Base-by-base conservation (phyloP, 2,888 invertebrate species). In the Dascillus cervinus region DNA sequence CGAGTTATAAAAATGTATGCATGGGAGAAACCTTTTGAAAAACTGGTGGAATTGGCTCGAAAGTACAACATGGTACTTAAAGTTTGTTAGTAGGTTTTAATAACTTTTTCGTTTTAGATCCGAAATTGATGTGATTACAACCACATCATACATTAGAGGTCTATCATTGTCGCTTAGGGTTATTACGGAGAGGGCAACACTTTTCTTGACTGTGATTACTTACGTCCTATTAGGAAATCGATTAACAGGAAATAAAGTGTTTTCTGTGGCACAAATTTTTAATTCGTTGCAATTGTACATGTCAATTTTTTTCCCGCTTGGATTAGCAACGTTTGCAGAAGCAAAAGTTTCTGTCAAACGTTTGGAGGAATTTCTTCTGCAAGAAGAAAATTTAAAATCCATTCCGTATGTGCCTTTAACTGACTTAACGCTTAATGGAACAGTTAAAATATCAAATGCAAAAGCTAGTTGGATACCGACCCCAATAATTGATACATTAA, bases 131-230 rank as follows among this genome's bases (percentile, higher is more conserved):
- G 71, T 75, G 28, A 70, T 84, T 31, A 68, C 73, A 42, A 65
- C 70, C 32, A 77, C 79, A 3, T 78, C 82, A 0, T 77, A 78
- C 64, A 72, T 80, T 36, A 70, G 74, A 52, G 80, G 77, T 1
- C 73, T 80, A 45, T 77, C 77, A 3, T 65, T 74, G 15, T 77
- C 79, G 0, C 55, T 75, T 41, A 62, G 75, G 56, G 82, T 91
- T 25, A 90, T 88, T 58, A 86, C 90, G 0, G 85, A 89, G 54
- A 78, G 92, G 42, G 73, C 89, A 26, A 83, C 90, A 2, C 69
- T 91, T 5, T 88, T 83, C 56, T 75, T 86, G 38, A 87, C 88
- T 2, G 72, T 94, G 30, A 69, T 87, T 25, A 74, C 82, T 1
- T 88, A 80, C 55, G 81, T 84, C 6, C 66, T 88, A 2, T 64